Base-by-base conservation (phyloP, 2,888 invertebrate species). In the Acrobasis suavella region DNA sequence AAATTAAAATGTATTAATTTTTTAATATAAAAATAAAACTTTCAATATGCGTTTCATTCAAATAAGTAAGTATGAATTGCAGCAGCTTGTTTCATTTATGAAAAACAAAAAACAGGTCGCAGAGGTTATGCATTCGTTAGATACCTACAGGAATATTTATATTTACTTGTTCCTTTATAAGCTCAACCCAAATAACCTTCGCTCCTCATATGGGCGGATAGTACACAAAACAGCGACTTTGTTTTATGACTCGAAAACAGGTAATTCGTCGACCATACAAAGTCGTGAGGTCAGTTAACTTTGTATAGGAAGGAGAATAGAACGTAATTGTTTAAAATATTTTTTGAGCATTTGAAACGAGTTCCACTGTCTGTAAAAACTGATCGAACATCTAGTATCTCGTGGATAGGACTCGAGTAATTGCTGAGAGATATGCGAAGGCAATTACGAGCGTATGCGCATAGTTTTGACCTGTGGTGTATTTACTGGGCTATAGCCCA, bases 201-300 rank as follows among this genome's bases (percentile, higher is more conserved):
- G 49, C 42, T 17, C 54, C 54, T 46, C 22, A 32, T 46, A 46
- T 61, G 54, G 49, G 46, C n/a, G 12, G 54, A 37, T 61, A 61
- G 46, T 61, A 52, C 60, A 22, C 39, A 39, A 39, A 38, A 60
- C 17, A 60, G n/a, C 42, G 51, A 42, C 22, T 52, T 54, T 46
- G 54, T 54, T 46, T 37, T 55, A 55, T 17, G 60, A 38, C 52
- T 60, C 38, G 46, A 46, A 54, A 46, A 32, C 42, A 15, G 42
- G 50, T 60, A 60, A 60, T 60, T 51, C 49, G 37, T 50, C 38
- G 22, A 32, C 22, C 52, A 61, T 61, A 54, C 54, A 49, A 54
- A 61, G 54, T 32, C 54, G 54, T 39, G 51, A 37, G 61, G 61
- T 61, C 52, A 52, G 22, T 61, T 61, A 61, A 60, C 59, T 60